Evolutionary conservation across 2,113 vertebrate genomes (phyloP).

Genomic region (Leucopsar rothschildi): DNA sequence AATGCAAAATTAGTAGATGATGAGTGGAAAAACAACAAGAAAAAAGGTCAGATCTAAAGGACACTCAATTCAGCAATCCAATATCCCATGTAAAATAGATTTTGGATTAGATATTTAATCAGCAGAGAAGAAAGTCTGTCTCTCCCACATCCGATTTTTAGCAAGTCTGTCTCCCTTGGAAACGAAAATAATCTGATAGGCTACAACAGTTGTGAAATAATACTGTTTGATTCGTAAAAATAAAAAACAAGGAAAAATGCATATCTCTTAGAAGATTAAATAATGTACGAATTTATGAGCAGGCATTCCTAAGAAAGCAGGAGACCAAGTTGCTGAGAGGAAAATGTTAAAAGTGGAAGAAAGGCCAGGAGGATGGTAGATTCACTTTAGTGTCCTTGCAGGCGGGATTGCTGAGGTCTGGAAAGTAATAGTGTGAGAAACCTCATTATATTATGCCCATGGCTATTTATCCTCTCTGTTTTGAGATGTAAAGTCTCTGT

Average conservation of each 20-base stretch:
- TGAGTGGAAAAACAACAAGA: not conserved
- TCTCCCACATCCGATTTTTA: not conserved
- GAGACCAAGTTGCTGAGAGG: not conserved
- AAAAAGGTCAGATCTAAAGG: not conserved
- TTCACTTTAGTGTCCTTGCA: not conserved
- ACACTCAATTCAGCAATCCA: not conserved
- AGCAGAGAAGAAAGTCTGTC: not conserved
- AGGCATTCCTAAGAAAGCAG: not conserved
- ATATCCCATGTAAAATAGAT: not conserved
- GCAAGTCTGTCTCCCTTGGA: not conserved
- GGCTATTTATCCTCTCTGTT: not conserved
- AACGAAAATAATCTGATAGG: not conserved
- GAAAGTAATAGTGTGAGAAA: not conserved
- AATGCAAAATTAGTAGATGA: not conserved
- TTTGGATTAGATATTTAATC: not conserved
- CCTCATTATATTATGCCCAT: not conserved
- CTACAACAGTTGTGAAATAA: not conserved
- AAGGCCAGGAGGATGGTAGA: not conserved
- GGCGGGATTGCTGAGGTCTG: not conserved
- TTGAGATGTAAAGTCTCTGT: not conserved
- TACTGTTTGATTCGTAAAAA: not conserved
- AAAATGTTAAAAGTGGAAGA: not conserved
- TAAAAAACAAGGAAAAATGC: not conserved
- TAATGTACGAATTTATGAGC: not conserved
- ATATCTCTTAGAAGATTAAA: not conserved